Evolutionary conservation across 2,113 vertebrate genomes (phyloP).

Genomic region (Baryphthengus martii): DNA sequence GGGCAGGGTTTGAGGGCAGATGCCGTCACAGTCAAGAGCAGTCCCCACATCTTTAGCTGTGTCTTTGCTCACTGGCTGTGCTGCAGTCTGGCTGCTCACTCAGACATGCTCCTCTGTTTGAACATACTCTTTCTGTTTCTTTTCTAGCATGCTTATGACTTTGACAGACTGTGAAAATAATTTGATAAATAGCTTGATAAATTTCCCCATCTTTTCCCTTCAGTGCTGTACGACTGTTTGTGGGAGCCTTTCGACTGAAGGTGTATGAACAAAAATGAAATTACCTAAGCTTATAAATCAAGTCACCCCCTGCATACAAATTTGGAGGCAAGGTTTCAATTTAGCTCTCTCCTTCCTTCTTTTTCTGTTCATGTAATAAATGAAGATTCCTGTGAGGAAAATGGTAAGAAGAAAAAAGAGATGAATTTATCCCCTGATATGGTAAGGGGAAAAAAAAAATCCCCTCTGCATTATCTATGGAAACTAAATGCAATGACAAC

Average conservation of each 20-base stretch:
- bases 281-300: conserved; percentile 51
- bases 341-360: background rate
- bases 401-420: background rate
- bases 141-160: background rate
- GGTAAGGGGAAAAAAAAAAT: background rate
- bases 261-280: conserved; percentile 56
- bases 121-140: background rate
- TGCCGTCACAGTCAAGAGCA: background rate
- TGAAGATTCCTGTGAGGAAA: background rate
- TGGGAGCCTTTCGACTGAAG: conserved; percentile 33
- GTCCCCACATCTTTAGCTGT: background rate
- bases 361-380: conserved; percentile 10
- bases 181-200: conserved; percentile 57
- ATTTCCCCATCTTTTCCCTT: conserved; percentile 38
- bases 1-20: background rate
- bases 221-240: background rate
- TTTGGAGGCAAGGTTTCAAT: conserved; percentile 43
- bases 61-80: background rate
- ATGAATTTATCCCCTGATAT: background rate
- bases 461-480: conserved; percentile 58
- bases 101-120: background rate
- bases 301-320: conserved; percentile 44
- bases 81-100: background rate
- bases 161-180: conserved; percentile 55
- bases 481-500: conserved; percentile 59